Base-by-base conservation (phyloP, 2,113 vertebrate species). In the Trogon surrucura region DNA sequence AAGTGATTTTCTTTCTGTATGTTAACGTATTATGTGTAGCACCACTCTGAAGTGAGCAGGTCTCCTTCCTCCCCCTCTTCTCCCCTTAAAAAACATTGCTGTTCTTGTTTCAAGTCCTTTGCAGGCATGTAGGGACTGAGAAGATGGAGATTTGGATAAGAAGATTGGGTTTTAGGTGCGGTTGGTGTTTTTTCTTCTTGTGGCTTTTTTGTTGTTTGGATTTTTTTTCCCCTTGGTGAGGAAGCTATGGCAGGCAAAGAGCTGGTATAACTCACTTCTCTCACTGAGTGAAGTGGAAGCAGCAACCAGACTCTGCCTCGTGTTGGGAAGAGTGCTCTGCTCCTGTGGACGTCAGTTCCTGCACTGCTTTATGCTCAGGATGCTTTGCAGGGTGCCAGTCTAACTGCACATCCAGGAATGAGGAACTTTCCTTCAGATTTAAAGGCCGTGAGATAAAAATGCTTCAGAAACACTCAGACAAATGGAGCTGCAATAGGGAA, bases 1-100 rank as follows among this genome's bases (percentile, higher is more conserved):
- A 78, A 88, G 65, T 72, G 72, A 36, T 93, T 96, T 96, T 79
- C 69, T 45, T 75, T 88, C 88, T 81, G n/a, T 93, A 67, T 64
- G 90, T 80, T 96, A 92, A 74, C 22, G 14, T 89, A 91, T 44
- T 80, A 73, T 38, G 21, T 72, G 67, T 38, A 80, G 26, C 54
- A 57, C 45, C 53, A 51, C 65, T 90, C 67, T 79, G 73, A 91
- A 95, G 65, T 91, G 90, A 97, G 41, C 80, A 89, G 83, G 61
- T 72, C 9, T 3, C 57, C 41, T 65, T 91, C 53, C 57, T 89
- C 30, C 61, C 34, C 57, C 38, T 91, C 73, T 86, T 47, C 22
- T 79, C 13, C 17, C 8, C 13, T 78, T 80, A 22, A 74, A 93
- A 41, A 93, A 75, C 57, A 36, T 72, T n/a, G 26, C 44, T 78